phyloP scores from a whole-genome alignment of 2,113 vertebrate genomes.

The Ochotona princeps region DNA sequence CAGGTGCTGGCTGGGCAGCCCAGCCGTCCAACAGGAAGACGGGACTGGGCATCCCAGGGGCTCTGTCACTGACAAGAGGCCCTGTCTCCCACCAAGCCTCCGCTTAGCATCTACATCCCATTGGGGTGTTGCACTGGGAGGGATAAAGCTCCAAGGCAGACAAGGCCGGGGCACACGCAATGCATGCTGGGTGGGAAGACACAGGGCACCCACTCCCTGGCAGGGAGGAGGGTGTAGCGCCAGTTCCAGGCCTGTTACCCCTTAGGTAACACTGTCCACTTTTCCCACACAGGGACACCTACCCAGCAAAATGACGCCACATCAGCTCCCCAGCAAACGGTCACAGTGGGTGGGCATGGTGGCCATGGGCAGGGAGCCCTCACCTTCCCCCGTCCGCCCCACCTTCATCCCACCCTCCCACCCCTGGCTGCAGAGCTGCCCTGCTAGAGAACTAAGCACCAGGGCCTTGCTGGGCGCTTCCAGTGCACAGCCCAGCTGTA shows the following conservation, averaged over 20 bases:
- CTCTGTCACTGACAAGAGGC: too few relatives aligned
- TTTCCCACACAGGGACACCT: background rate
- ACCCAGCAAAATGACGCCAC: background rate
- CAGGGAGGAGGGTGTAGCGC: constrained; percentile 75
- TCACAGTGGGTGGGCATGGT: rapidly evolving
- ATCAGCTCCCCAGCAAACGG: background rate
- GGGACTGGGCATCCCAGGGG: background rate
- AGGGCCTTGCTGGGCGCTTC: rapidly evolving
- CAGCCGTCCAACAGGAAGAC: background rate
- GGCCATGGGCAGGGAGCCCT: rapidly evolving
- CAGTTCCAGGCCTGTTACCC: background rate
- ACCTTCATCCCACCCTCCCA: too few relatives aligned
- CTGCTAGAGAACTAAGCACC: rapidly evolving
- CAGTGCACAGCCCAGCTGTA: background rate
- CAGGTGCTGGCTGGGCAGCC: too few relatives aligned
- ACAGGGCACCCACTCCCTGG: constrained; percentile 75
- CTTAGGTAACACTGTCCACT: background rate
- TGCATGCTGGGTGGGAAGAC: too few relatives aligned
- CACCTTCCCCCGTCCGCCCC: too few relatives aligned
- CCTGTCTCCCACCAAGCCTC: too few relatives aligned
- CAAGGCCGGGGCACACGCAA: constrained; percentile 58
- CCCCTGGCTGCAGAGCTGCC: background rate
- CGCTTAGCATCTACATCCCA: constrained; percentile 69
- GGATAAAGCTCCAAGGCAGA: constrained; percentile 81
- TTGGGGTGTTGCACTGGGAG: constrained; percentile 84